Evolutionary conservation across 2,797 vertebrate genomes (phyloP).

Genomic region (Knipowitschia caucasica): DNA sequence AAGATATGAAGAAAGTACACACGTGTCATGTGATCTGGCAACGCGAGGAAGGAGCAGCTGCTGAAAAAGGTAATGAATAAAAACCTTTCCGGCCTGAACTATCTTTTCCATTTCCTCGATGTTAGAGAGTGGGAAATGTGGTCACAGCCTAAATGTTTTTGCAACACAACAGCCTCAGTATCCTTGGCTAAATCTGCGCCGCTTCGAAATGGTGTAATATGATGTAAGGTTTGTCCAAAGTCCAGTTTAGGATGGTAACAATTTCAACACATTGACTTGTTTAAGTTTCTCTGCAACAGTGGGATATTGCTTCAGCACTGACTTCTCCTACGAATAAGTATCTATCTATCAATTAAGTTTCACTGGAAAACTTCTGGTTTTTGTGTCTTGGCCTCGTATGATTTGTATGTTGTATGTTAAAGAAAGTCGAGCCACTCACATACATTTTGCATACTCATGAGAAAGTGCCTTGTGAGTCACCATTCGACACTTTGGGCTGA

Average conservation of each 20-base stretch:
- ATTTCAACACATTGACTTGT: not conserved
- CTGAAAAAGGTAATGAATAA: slow-evolving; percentile 1
- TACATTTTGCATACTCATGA: no score
- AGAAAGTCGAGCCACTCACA: no score
- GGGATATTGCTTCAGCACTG: not conserved
- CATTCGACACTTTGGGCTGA: no score
- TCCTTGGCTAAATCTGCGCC: not conserved
- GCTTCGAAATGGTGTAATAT: slow-evolving; percentile 1
- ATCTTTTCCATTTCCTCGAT: not conserved
- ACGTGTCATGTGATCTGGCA: not conserved
- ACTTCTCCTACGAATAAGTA: no score
- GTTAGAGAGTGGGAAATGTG: not conserved
- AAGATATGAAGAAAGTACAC: not conserved
- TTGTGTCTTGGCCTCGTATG: no score
- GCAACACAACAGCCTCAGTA: not conserved
- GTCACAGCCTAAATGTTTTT: not conserved
- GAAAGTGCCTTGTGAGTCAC: no score
- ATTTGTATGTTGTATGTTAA: no score
- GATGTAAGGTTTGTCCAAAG: slow-evolving; percentile 8
- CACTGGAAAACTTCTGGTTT: not conserved
- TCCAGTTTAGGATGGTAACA: slow-evolving; percentile 3
- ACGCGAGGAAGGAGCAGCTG: not conserved
- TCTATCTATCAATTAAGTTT: not conserved
- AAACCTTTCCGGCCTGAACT: not conserved
- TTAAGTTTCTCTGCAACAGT: not conserved